Conservation (phyloP, 2,113 vertebrate species). For the Symphodus melops region DNA sequence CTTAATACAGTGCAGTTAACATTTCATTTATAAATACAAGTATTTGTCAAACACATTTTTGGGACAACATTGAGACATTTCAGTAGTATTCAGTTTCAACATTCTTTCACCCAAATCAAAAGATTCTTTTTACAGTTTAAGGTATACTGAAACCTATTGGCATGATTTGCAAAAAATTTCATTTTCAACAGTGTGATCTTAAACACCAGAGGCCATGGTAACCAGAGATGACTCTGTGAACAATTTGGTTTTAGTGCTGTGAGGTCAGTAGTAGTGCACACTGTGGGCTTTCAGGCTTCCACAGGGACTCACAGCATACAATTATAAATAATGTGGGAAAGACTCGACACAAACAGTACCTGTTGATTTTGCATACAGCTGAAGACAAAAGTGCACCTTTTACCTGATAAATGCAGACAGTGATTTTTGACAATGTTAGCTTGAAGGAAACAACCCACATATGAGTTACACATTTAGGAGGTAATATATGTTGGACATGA, state of each 20-base stretch:
- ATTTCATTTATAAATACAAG: conserved; percentile 20
- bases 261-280: conserved; percentile 74
- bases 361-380: conserved; percentile 45
- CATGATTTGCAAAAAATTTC: conserved; percentile 46
- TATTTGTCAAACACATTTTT: conserved; percentile 22
- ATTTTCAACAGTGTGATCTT: conserved; percentile 42
- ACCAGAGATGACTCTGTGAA: conserved; percentile 44
- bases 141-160: conserved; percentile 20
- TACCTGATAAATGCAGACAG: conserved; percentile 45
- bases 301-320: conserved; percentile 48
- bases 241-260: conserved; percentile 62
- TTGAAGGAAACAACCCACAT: conserved; percentile 47
- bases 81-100: conserved; percentile 58
- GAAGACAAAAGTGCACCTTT: conserved; percentile 58
- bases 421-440: conserved; percentile 39
- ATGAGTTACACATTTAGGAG: conserved; percentile 67
- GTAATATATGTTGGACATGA: conserved; percentile 53
- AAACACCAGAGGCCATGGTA: conserved; percentile 26
- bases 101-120: conserved; percentile 36
- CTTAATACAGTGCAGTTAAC: conserved; percentile 36
- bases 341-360: conserved; percentile 70
- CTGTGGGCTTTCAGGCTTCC: conserved; percentile 58
- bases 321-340: conserved; percentile 46
- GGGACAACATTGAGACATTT: conserved; percentile 49
- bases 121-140: conserved; percentile 22